Base-by-base conservation (phyloP, 2,797 vertebrate genomes). In the Eulemur rubriventer region DNA sequence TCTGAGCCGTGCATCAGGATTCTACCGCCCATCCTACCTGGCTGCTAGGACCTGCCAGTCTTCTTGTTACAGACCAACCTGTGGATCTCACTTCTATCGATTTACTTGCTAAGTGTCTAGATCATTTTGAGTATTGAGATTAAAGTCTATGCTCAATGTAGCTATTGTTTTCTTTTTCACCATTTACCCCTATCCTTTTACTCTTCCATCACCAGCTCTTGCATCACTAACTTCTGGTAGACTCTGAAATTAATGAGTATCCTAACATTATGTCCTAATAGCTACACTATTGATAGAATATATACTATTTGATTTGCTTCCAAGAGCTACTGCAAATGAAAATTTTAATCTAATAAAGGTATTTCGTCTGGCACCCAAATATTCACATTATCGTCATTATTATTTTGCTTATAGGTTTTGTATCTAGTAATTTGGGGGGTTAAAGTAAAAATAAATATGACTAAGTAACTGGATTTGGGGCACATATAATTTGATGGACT, bases 291-390 rank as follows among this genome's bases (percentile, higher is more conserved):
- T 90, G 52, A 35, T 26, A 28, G 12, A 83, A 59, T 48, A 35
- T 52, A 38, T 13, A 3, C 13, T 81, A 1, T 73, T 82, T 75
- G 2, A 26, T 86, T 89, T 88, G 83, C 1, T 28, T 48, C 2
- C 7, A 87, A 92, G 16, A 81, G 10, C 12, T 59, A 2, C 24
- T 86, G 63, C 86, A 92, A 86, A 43, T 86, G 2, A 89, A 93
- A 67, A 65, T 50, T 55, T 59, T 48, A 61, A 50, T 69, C 26
- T 92, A 94, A 96, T 95, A 97, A 95, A 98, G 48, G 4, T 81
- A 7, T 13, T 0, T 63, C 57, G 80, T 59, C 43, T 73, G 28
- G 12, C 30, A 92, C 17, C 4, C 20, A 79, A 81, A 33, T 52
- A 38, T 94, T 57, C 1, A 1, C 6, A 10, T 79, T 89, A 6